Base-by-base conservation (phyloP, 2,113 vertebrate species). In the Falcunculus frontatus region DNA sequence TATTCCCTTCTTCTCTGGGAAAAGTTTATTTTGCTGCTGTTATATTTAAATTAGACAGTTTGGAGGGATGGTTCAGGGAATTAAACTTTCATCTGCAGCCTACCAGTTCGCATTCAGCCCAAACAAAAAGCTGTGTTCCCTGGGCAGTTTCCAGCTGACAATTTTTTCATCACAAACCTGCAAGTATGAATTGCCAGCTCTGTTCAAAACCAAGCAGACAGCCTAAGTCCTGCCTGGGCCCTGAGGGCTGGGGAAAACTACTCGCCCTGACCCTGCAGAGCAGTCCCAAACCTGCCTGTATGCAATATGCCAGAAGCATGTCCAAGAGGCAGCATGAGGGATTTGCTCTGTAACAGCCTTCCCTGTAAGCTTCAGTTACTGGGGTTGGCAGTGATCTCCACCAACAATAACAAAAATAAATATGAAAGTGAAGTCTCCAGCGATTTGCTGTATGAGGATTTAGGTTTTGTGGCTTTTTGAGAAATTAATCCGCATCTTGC, bases 371-470 rank as follows among this genome's bases (percentile, higher is more conserved):
- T 95, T 94, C 96, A 87, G 35, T 94, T 75, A 72, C 81, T 30
- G 65, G 56, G 29, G 32, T 26, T 97, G 95, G 94, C 95, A 96
- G 89, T 76, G 94, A 96, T 94, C 91, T 96, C 41, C 74, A 91
- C 62, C 77, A 91, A 91, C 93, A 96, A 78, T 81, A 96, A 94
- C 89, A 97, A 72, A 95, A 96, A 95, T 95, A 95, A 95, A 93
- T 92, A 93, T 81, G 89, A 95, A 96, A 95, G 84, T 20, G 33
- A 55, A n/a, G 47, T 96, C 94, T 95, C 96, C 64, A 63, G 94
- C 0, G 76, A 55, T 55, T 90, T 81, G 42, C 86, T 78, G 84
- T 49, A 6, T 47, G 60, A 93, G 90, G 73, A 80, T 93, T 95
- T 92, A 89, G 94, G 59, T 52, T 78, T 56, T 96, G 94, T 87